These are phyloP conservation scores for Enteromius paludinosus DNA, from an alignment of 2,797 vertebrate species.

Conservation along the genomic window DNA sequence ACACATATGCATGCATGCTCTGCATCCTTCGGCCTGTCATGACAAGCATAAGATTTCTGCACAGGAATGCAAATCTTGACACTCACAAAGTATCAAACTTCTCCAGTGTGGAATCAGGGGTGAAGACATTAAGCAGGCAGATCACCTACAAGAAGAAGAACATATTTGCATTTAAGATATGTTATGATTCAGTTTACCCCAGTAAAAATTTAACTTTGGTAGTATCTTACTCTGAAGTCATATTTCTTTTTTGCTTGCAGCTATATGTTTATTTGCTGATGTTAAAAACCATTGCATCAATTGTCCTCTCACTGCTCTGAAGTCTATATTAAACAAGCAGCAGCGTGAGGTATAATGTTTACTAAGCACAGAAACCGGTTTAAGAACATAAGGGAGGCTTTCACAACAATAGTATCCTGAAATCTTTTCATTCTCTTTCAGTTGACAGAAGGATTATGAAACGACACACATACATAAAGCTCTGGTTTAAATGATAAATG, in stretches of 20 bases:
- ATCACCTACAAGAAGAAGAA: constrained; percentile 75
- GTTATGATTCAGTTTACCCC: background rate
- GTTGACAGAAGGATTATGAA: constrained; percentile 27
- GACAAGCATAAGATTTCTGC: constrained; percentile 64
- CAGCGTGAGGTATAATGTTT: constrained; percentile 30
- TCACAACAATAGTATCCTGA: background rate
- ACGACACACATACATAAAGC: background rate
- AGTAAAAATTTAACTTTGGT: background rate
- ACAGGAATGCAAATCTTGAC: constrained; percentile 64
- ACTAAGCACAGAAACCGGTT: constrained; percentile 48
- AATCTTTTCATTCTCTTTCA: constrained; percentile 18
- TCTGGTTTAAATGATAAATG: constrained; percentile 5
- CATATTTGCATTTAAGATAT: background rate
- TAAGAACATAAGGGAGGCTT: background rate
- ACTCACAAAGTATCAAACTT: constrained; percentile 87
- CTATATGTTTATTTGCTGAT: background rate
- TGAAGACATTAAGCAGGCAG: constrained; percentile 83
- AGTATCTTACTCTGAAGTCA: background rate
- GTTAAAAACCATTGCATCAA: constrained; percentile 10
- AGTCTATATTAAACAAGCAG: constrained; percentile 1
- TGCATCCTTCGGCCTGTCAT: constrained; percentile 46
- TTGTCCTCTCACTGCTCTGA: constrained; percentile 1
- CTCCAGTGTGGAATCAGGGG: constrained; percentile 79
- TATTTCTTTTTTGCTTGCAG: background rate
- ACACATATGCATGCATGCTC: constrained; percentile 4